These are phyloP conservation scores for Manacus vitellinus DNA, from an alignment of 2,113 vertebrate genomes.

Conservation along the genomic window DNA sequence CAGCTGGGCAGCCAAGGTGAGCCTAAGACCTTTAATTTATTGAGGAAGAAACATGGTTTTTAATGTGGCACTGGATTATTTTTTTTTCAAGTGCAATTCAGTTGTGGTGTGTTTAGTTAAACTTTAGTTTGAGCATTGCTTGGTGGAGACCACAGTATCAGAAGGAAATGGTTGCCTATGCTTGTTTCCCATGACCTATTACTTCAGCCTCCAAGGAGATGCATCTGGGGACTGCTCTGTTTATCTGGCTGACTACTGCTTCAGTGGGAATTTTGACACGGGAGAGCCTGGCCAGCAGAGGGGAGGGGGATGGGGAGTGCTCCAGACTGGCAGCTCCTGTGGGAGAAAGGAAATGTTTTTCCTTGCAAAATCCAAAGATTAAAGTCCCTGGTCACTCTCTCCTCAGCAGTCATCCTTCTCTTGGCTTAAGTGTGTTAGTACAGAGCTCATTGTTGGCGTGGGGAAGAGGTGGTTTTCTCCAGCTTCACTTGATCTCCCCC, in stretches of 20 bases:
- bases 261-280: constrained; percentile 36
- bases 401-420: neutral
- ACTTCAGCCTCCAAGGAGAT: constrained; percentile 40
- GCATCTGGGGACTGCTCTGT: constrained; percentile 47
- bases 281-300: constrained; percentile 3
- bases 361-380: constrained; percentile 40
- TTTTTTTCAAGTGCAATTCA: neutral
- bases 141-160: constrained; percentile 27
- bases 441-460: neutral
- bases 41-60: neutral
- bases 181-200: constrained; percentile 60
- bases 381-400: constrained; percentile 14
- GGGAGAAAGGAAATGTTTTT: constrained; percentile 35
- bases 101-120: constrained; percentile 10
- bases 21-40: neutral
- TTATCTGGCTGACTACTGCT: constrained; percentile 59
- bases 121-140: neutral
- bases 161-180: constrained; percentile 49
- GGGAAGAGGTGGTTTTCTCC: constrained; percentile 28
- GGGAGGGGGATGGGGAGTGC: rapidly evolving
- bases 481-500: neutral
- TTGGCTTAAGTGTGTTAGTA: constrained; percentile 6
- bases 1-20: neutral
- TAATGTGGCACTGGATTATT: neutral
- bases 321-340: constrained; percentile 20